Percentiles rank a stretch among this genome's conserved stretches.
Conservation (phyloP, 2,888 invertebrate genomes). For the Malthinus seriepunctatus region DNA sequence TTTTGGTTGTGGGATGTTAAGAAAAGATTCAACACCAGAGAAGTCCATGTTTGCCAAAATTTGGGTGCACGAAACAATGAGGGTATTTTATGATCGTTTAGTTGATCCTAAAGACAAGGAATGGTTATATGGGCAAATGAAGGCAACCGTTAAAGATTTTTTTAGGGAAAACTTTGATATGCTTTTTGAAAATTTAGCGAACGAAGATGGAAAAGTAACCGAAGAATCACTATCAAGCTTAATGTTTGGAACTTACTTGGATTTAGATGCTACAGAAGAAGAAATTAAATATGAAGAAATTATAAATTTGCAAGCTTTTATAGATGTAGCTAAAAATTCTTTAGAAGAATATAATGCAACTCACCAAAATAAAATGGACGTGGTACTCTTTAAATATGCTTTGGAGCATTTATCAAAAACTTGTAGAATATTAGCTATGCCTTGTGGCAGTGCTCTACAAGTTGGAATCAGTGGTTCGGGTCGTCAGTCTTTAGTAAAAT, state of each 20-base stretch:
- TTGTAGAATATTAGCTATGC: slow-evolving; percentile 76
- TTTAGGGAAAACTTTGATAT: slow-evolving; percentile 82
- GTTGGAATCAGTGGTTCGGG: slow-evolving; percentile 88
- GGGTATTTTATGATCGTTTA: slow-evolving; percentile 83
- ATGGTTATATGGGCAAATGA: slow-evolving; percentile 75
- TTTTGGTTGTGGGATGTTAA: slow-evolving; percentile 81
- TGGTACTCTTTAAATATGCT: slow-evolving; percentile 83
- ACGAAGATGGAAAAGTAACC: slow-evolving; percentile 61
- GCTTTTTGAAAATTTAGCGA: slow-evolving; percentile 71
- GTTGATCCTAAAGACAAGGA: slow-evolving; percentile 68
- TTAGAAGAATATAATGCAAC: slow-evolving; percentile 79
- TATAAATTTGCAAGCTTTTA: slow-evolving; percentile 68
- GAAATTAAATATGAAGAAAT: slow-evolving; percentile 87
- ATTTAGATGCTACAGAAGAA: slow-evolving; percentile 76
- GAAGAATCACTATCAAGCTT: slow-evolving; percentile 67
- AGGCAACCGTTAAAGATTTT: slow-evolving; percentile 64
- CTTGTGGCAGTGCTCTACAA: slow-evolving; percentile 77
- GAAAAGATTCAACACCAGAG: slow-evolving; percentile 74
- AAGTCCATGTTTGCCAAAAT: slow-evolving; percentile 73
- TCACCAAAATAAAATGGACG: slow-evolving; percentile 80
- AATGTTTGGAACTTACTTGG: slow-evolving; percentile 88
- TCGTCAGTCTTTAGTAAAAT: slow-evolving; percentile 76
- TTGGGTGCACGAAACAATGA: slow-evolving; percentile 85
- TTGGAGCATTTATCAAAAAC: slow-evolving; percentile 82
- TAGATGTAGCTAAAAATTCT: slow-evolving; percentile 64